A percentile compares a stretch with the other conserved stretches of the same genome.
phyloP scores from a whole-genome alignment of 1,140 invertebrate genomes.

The Notospermus geniculatus region DNA sequence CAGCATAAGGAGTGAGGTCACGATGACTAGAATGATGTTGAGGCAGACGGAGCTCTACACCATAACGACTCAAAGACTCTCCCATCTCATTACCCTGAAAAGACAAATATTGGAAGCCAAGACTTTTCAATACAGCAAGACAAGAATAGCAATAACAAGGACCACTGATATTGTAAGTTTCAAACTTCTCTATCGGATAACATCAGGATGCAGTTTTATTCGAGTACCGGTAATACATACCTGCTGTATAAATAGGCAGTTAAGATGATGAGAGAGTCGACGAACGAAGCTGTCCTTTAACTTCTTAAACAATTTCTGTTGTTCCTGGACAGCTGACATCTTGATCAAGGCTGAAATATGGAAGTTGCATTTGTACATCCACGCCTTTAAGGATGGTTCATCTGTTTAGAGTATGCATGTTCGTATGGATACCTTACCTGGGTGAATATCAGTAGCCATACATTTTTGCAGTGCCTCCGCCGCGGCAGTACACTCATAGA shows the following conservation, averaged over 20 bases:
- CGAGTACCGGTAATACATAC: too few species aligned
- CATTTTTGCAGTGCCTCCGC: slow-evolving; percentile 77
- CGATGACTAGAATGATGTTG: slow-evolving; percentile 76
- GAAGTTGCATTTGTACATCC: too few species aligned
- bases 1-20: slow-evolving; percentile 78
- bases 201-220: too few species aligned
- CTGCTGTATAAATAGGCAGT: slow-evolving; percentile 90
- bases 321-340: slow-evolving; percentile 82
- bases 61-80: slow-evolving; percentile 60
- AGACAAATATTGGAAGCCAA: too few species aligned
- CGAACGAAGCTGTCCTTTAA: slow-evolving; percentile 80
- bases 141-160: too few species aligned
- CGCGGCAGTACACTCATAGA: slow-evolving; percentile 74
- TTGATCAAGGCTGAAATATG: slow-evolving; percentile 59
- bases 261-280: slow-evolving; percentile 79
- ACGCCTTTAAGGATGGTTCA: too few species aligned
- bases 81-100: slow-evolving; percentile 67
- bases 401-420: too few species aligned
- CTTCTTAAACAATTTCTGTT: slow-evolving; percentile 80
- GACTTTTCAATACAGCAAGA: too few species aligned
- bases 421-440: slow-evolving; percentile 46
- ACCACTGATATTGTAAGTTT: too few species aligned
- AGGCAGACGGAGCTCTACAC: slow-evolving; percentile 69
- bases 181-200: too few species aligned
- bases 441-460: slow-evolving; percentile 66